These are phyloP conservation scores for Matsumurasca onukii DNA, from an alignment of 1,140 invertebrate genomes.

Conservation along the genomic window DNA sequence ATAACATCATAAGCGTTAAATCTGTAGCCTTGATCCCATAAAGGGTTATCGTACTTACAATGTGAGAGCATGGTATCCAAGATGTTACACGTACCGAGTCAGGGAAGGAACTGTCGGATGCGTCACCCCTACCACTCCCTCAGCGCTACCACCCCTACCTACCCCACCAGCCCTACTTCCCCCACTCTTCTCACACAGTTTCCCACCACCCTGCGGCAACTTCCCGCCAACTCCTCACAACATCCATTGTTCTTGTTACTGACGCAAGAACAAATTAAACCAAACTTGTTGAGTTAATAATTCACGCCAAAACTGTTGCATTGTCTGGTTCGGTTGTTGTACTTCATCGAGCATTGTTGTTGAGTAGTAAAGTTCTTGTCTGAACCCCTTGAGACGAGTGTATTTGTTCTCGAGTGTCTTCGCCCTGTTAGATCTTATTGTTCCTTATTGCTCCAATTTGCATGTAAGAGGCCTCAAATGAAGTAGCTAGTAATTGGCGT, in stretches of 20 bases:
- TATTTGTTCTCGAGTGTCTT: no score
- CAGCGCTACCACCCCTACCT: neutral
- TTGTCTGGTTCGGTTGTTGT: constrained; percentile 12
- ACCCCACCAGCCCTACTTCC: constrained; percentile 1
- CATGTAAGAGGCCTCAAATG: no score
- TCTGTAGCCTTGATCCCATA: no score
- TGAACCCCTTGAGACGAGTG: no score
- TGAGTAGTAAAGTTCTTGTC: neutral
- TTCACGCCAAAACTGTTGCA: constrained; percentile 23
- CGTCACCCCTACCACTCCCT: constrained; percentile 5
- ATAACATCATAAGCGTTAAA: no score
- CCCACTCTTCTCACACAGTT: neutral
- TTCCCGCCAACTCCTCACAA: constrained; percentile 21
- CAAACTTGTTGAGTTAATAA: constrained; percentile 26
- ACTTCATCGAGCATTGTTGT: constrained; percentile 18
- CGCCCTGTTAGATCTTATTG: no score
- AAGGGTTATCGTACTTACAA: no score
- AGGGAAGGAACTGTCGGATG: neutral
- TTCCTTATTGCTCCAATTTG: no score
- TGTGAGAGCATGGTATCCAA: constrained; percentile 8
- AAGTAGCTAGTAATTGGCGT: no score
- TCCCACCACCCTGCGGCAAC: neutral
- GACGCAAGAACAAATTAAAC: constrained; percentile 26
- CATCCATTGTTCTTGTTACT: neutral
- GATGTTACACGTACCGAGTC: neutral